Evolutionary conservation across 2,113 vertebrate genomes (phyloP).

Genomic region (Eptesicus fuscus): DNA sequence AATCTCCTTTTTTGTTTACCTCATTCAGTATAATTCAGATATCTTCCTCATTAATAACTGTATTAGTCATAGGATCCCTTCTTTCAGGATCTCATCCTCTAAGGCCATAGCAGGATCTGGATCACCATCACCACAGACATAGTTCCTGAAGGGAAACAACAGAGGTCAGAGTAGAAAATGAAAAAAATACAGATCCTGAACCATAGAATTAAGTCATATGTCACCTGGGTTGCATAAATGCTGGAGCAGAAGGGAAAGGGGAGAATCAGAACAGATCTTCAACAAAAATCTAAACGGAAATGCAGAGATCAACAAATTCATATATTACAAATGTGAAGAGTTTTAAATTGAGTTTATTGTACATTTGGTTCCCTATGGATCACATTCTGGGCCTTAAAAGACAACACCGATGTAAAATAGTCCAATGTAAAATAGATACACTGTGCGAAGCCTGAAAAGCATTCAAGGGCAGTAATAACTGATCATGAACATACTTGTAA

Average conservation of each 20-base stretch:
- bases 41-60: not conserved
- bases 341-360: not conserved
- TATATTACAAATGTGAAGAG: not conserved
- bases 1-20: not conserved
- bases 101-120: not conserved
- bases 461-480: not conserved
- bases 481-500: not conserved
- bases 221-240: not conserved
- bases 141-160: not conserved
- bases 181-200: not conserved
- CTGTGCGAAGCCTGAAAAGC: not conserved
- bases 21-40: not conserved
- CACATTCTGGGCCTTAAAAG: not conserved
- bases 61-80: not conserved
- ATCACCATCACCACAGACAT: not conserved
- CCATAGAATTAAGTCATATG: not conserved
- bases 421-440: not conserved
- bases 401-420: not conserved
- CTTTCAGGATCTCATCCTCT: not conserved
- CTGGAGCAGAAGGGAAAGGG: not conserved
- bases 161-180: not conserved
- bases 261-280: not conserved
- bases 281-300: not conserved
- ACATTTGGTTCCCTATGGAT: not conserved
- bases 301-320: not conserved